phyloP scores from a whole-genome alignment of 2,888 invertebrate species.

The Sphecodes monilicornis region DNA sequence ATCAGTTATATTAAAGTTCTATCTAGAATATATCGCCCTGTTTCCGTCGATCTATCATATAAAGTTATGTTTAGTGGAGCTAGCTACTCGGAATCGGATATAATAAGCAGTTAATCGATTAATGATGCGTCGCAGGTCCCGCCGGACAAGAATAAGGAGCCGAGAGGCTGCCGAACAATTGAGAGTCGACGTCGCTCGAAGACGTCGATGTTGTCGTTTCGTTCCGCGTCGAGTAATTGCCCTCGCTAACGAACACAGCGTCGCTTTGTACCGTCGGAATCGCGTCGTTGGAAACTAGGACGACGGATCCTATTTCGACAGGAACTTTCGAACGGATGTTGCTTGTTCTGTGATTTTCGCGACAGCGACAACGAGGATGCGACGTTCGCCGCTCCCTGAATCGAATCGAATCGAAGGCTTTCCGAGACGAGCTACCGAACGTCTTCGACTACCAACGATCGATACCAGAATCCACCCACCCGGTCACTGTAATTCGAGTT shows the following conservation, averaged over 20 bases:
- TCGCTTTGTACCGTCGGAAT: conserved; percentile 32
- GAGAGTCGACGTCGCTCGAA: conserved; percentile 25
- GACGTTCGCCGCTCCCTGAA: background rate
- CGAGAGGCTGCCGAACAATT: conserved; percentile 2
- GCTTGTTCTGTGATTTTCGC: conserved; percentile 47
- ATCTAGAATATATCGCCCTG: background rate
- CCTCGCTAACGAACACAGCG: conserved; percentile 47
- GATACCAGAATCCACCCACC: background rate
- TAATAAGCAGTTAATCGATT: background rate
- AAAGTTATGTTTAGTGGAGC: background rate
- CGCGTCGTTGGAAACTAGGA: conserved; percentile 47
- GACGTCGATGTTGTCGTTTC: conserved; percentile 42
- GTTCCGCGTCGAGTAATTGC: conserved; percentile 46
- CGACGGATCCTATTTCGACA: conserved; percentile 51
- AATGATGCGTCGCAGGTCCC: background rate
- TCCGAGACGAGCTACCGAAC: background rate
- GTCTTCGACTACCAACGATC: background rate
- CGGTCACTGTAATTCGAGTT: background rate
- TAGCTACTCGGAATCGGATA: background rate
- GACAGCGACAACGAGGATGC: background rate
- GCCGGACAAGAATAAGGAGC: background rate
- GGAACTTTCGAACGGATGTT: conserved; percentile 35
- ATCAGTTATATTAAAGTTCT: too few relatives aligned
- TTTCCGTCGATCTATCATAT: background rate
- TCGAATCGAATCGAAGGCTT: background rate